A percentile compares a stretch with the other conserved stretches of the same genome.
phyloP scores from a whole-genome alignment of 2,888 invertebrate genomes.

The Slavum lentiscoides region DNA sequence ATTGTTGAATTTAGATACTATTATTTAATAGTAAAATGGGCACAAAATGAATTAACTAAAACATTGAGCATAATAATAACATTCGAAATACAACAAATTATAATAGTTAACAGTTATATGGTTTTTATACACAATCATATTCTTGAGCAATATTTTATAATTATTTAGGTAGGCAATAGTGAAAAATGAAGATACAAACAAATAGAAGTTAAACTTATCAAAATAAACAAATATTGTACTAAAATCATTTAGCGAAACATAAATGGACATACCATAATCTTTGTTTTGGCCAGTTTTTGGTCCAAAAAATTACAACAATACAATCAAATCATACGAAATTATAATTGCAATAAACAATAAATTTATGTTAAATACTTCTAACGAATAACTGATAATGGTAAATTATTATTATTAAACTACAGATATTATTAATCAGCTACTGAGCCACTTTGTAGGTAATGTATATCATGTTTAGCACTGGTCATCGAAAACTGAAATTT shows the following conservation, averaged over 20 bases:
- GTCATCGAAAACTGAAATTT: constrained; percentile 27
- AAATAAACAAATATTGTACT: constrained; percentile 42
- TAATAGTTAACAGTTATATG: constrained; percentile 18
- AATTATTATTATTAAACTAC: constrained; percentile 5
- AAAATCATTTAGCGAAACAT: constrained; percentile 27
- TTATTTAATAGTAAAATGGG: constrained; percentile 6
- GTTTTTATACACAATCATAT: constrained; percentile 33
- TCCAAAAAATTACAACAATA: constrained; percentile 29
- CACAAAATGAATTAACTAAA: constrained; percentile 32
- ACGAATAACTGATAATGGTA: constrained; percentile 36
- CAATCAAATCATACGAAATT: constrained; percentile 24
- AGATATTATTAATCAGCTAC: constrained; percentile 15
- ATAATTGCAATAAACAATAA: constrained; percentile 29
- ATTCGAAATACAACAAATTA: constrained; percentile 25
- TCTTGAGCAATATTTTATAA: constrained; percentile 47
- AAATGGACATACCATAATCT: constrained; percentile 14
- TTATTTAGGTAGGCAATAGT: constrained; percentile 33
- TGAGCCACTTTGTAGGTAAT: constrained; percentile 13
- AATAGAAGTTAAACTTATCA: constrained; percentile 29
- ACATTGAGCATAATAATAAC: constrained; percentile 41
- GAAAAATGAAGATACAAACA: constrained; percentile 12
- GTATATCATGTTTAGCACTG: neutral
- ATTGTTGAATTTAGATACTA: constrained; percentile 11
- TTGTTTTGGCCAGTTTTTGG: neutral
- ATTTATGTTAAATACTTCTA: constrained; percentile 27